Percentiles rank a stretch among this genome's conserved stretches.
These are phyloP conservation scores for Amphipoea oculea DNA, from an alignment of 2,888 invertebrate species.

Conservation along the genomic window DNA sequence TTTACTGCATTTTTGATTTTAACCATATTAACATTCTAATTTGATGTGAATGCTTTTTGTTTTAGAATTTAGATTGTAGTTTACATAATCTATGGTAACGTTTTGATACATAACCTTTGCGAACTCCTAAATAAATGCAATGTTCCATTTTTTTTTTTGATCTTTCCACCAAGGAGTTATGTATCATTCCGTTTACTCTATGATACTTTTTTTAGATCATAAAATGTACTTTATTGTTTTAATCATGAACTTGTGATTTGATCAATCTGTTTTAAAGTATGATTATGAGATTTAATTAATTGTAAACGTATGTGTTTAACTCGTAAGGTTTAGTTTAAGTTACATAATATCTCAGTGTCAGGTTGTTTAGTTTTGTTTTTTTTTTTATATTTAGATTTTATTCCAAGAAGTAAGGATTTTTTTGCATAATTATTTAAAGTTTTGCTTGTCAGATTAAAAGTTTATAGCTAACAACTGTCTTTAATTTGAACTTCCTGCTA, in stretches of 20 bases:
- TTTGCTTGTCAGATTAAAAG: conserved; percentile 85
- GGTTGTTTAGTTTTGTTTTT: conserved; percentile 71
- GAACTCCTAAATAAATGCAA: conserved; percentile 51
- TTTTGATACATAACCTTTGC: conserved; percentile 84
- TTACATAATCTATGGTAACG: conserved; percentile 75
- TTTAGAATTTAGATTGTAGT: conserved; percentile 75
- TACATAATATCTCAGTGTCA: conserved; percentile 58
- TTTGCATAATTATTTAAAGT: conserved; percentile 84
- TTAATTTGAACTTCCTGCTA: conserved; percentile 28
- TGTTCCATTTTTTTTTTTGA: conserved; percentile 14
- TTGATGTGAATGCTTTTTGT: conserved; percentile 82
- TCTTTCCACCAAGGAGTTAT: conserved; percentile 79
- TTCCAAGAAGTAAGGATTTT: conserved; percentile 71
- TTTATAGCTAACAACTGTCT: conserved; percentile 62
- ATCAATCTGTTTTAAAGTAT: conserved; percentile 83
- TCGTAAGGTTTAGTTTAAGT: conserved; percentile 62
- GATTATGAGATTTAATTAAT: conserved; percentile 84
- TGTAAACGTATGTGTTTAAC: conserved; percentile 69
- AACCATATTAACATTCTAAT: conserved; percentile 89
- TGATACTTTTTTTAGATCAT: conserved; percentile 70
- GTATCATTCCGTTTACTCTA: conserved; percentile 82
- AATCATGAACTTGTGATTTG: conserved; percentile 89
- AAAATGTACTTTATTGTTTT: conserved; percentile 80
- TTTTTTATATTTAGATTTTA: conserved; percentile 65
- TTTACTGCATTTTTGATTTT: conserved; percentile 88